These are phyloP conservation scores for Solenodon paradoxus DNA, from an alignment of 2,113 vertebrate species.

Conservation along the genomic window DNA sequence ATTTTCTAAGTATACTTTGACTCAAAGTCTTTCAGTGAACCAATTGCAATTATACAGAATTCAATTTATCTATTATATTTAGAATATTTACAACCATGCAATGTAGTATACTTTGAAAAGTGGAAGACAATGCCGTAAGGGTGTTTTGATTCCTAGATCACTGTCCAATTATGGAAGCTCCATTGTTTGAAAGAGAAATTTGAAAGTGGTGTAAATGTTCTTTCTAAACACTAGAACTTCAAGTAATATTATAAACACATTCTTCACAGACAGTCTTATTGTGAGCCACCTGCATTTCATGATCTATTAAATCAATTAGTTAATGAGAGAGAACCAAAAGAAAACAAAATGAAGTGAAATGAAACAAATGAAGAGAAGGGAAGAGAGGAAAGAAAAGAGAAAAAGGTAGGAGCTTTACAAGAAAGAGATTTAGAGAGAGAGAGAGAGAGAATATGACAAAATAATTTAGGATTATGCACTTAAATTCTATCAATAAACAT, in stretches of 20 bases:
- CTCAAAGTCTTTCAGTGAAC: not conserved
- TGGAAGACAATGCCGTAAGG: not conserved
- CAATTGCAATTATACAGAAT: not conserved
- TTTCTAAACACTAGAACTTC: no score
- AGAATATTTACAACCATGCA: not conserved
- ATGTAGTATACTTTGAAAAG: not conserved
- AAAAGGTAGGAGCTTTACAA: no score
- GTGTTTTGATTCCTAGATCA: not conserved
- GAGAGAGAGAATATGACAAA: no score
- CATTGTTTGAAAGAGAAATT: no score
- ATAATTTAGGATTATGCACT: not conserved
- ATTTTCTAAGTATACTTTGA: not conserved
- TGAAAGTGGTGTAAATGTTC: not conserved
- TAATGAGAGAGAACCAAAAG: not conserved
- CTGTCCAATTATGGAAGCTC: not conserved
- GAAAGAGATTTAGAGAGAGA: no score
- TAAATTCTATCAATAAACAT: not conserved
- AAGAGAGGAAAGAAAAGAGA: no score
- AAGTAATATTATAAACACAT: not conserved
- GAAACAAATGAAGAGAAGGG: not conserved
- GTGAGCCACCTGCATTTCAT: not conserved
- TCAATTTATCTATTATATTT: not conserved
- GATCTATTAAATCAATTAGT: not conserved
- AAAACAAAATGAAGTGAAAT: not conserved
- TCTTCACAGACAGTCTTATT: not conserved